Base-by-base conservation (phyloP, 2,797 vertebrate species). In the Menidia menidia region DNA sequence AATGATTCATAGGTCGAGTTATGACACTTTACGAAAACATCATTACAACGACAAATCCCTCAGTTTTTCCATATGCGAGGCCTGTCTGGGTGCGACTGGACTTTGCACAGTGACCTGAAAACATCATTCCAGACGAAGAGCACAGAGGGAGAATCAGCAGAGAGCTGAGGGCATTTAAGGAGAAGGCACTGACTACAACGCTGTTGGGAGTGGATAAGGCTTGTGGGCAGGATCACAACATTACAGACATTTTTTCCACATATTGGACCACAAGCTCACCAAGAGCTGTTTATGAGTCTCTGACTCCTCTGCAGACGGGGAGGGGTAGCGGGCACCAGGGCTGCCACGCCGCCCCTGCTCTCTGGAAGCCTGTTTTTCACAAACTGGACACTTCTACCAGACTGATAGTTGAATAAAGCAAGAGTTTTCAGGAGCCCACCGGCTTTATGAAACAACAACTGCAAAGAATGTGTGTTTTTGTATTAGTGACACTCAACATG, bases 201-300 rank as follows among this genome's bases (percentile, higher is more conserved):
- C 67, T 41, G 62, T 42, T 45, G 42, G 57, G 67, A 67, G 14
- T 52, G 32, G 51, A 41, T 73, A 43, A 52, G 41, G 68, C 11
- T 68, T 44, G 86, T 85, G 83, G 83, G 86, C 65, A 73, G 69
- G 54, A 66, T 41, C 52, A 58, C 77, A 80, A 82, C 88, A 90
- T 86, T 84, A 70, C 87, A 86, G 68, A 77, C 80, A 84, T 89
- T 85, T 87, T 84, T 82, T 73, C 59, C 43, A 69, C 44, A 58
- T 60, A 45, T 80, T 61, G 15, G 51, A 60, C 74, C 78, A 74
- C 35, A 39, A 39, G 10, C 35, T 39, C 35, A 39, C 35, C 61
- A 73, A 45, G 54, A 45, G 54, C 48, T 60, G 71, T 84, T 84
- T 83, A 81, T 85, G 56, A 81, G 71, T 35, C 64, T 62, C 41